phyloP scores from a whole-genome alignment of 2,888 invertebrate species.

The Cantharis flavilabris region DNA sequence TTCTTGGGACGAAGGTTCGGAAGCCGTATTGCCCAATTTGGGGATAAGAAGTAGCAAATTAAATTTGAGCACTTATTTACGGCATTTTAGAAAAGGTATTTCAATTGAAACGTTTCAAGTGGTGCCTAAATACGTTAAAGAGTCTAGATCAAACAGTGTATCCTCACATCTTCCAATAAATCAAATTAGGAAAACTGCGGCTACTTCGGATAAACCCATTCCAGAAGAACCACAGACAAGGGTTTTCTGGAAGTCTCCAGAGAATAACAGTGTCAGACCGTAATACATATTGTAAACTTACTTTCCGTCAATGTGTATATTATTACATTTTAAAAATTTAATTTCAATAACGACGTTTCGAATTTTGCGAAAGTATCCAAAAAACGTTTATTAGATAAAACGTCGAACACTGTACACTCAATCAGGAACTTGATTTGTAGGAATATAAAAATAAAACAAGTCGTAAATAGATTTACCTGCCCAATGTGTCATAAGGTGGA shows the following conservation, averaged over 20 bases:
- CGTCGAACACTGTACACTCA: background rate
- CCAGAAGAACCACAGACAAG: constrained; percentile 30
- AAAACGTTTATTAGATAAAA: constrained; percentile 1
- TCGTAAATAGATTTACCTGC: constrained; percentile 26
- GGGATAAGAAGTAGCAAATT: background rate
- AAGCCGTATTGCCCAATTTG: background rate
- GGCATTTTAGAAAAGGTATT: background rate
- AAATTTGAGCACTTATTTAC: background rate
- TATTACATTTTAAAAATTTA: background rate
- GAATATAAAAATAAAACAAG: constrained; percentile 27
- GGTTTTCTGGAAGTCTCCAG: constrained; percentile 29
- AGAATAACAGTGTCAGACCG: constrained; percentile 27
- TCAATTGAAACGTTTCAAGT: constrained; percentile 10
- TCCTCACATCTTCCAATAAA: constrained; percentile 26
- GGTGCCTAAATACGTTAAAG: constrained; percentile 22
- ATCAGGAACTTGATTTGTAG: background rate
- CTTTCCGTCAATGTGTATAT: constrained; percentile 13
- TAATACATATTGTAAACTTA: constrained; percentile 33
- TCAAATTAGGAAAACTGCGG: constrained; percentile 30
- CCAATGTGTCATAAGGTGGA: constrained; percentile 25
- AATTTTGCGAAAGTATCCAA: background rate
- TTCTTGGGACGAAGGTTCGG: background rate
- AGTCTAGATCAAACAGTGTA: constrained; percentile 22
- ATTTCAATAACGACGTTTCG: background rate
- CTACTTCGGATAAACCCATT: constrained; percentile 29